Conservation (phyloP, 1,140 invertebrate species). For the Brachionus rotundiformis region DNA sequence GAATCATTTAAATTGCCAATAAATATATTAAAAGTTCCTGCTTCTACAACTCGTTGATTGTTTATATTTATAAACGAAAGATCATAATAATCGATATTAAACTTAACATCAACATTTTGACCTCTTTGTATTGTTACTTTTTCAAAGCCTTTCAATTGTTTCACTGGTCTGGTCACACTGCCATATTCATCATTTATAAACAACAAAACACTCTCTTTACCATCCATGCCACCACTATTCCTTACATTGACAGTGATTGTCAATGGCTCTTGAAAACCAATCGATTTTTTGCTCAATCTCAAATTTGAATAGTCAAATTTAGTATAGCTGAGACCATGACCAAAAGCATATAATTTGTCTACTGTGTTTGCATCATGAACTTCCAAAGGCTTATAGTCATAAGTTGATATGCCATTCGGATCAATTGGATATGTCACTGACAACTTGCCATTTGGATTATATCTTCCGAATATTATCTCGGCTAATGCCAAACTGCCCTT, state of each 20-base stretch:
- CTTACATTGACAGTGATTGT: background rate
- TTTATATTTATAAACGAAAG: conserved; percentile 17
- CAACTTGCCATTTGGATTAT: conserved; percentile 6
- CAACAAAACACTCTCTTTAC: background rate
- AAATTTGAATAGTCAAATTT: conserved; percentile 4
- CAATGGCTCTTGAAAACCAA: background rate
- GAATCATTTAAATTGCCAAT: background rate
- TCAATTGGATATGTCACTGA: conserved; percentile 3
- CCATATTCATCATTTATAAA: conserved; percentile 7
- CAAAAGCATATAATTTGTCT: background rate
- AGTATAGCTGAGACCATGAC: conserved; percentile 19
- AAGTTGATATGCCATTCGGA: background rate
- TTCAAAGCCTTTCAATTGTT: conserved; percentile 14
- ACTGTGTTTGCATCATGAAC: background rate
- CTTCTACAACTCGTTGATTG: background rate
- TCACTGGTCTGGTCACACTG: background rate
- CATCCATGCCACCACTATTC: background rate
- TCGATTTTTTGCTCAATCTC: background rate
- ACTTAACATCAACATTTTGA: background rate
- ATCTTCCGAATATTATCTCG: background rate
- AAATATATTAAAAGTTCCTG: conserved; percentile 14
- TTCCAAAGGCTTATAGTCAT: conserved; percentile 20
- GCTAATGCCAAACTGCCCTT: background rate
- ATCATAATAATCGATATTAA: background rate
- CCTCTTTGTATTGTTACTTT: background rate